Evolutionary conservation across 1,140 invertebrate species (phyloP).

Genomic region (Ceratosolen solmsi): DNA sequence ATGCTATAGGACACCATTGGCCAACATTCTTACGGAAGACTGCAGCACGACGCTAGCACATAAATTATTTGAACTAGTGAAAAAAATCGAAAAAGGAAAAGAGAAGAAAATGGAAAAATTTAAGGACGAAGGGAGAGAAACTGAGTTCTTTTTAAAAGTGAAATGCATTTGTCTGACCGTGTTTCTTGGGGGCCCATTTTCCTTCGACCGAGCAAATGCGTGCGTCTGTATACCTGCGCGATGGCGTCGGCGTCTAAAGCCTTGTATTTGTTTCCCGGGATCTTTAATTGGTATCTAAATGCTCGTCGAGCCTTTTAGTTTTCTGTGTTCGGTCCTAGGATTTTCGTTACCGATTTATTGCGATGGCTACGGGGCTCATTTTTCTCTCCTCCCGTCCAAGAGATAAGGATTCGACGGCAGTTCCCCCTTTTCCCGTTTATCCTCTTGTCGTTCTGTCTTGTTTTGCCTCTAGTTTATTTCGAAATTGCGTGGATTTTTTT

Average conservation of each 20-base stretch:
- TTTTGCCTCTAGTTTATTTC: background rate
- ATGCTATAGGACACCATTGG: no score
- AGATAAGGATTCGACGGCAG: background rate
- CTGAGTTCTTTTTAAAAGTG: background rate
- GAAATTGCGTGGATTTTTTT: background rate
- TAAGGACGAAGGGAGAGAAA: background rate
- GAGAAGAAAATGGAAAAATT: background rate
- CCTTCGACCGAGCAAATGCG: background rate
- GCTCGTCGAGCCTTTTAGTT: constrained; percentile 22
- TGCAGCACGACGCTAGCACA: background rate
- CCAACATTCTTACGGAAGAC: no score
- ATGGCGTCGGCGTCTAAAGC: background rate
- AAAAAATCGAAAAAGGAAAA: background rate
- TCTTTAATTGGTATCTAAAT: constrained; percentile 48
- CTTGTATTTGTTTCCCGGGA: constrained; percentile 28
- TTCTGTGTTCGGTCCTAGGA: background rate
- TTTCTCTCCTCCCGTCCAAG: background rate
- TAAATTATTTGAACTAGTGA: background rate
- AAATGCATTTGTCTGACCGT: background rate
- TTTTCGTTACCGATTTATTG: constrained; percentile 30
- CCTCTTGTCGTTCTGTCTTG: background rate
- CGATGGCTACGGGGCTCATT: background rate
- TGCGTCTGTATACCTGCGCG: background rate
- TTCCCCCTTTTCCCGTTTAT: background rate
- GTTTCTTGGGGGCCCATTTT: constrained; percentile 1